Evolutionary conservation across 2,797 vertebrate species (phyloP), one percentile per base, ranked within the genome.

Genomic region (Remorina albescens): DNA sequence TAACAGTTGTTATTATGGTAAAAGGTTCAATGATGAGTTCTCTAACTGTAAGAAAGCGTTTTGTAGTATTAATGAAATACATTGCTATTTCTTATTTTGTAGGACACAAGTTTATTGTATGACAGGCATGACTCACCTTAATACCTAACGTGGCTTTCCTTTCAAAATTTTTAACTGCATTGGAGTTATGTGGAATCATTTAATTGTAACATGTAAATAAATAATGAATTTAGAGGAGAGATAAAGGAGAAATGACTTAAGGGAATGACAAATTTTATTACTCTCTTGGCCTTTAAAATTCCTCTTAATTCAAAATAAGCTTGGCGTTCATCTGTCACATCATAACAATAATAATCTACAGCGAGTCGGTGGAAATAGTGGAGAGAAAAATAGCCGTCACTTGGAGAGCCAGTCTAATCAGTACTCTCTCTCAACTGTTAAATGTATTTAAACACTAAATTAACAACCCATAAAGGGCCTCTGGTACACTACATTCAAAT

Each of bases 401-500:
- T 81, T 32, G 55, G 62, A 74, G 85, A 84, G 85, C 86, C 28
- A 36, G 82, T 77, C 84, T 92, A 91, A 92, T 93, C 91, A 93
- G 90, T 87, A 87, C 90, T 86, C 84, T 90, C 92, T 91, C 91
- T 92, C 92, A 92, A 93, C 91, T 93, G 92, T 93, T 94, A 92
- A 93, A 94, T 93, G 89, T 94, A 93, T 93, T 93, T 93, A 92
- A 93, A 94, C 90, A 92, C 90, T 89, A 92, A 94, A 93, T 92
- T 93, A 94, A 94, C 92, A 93, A 90, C 91, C 92, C 92, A 92
- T 94, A 93, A 94, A 94, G 91, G 92, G 91, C 90, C 92, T 91
- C 87, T 88, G 91, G 87, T 92, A 91, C 90, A 91, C 90, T 91
- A 91, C 91, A 91, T 93, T 93, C 86, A 93, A 93, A 94, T 93